phyloP scores from a whole-genome alignment of 1,140 invertebrate species.

The Magallana angulata region DNA sequence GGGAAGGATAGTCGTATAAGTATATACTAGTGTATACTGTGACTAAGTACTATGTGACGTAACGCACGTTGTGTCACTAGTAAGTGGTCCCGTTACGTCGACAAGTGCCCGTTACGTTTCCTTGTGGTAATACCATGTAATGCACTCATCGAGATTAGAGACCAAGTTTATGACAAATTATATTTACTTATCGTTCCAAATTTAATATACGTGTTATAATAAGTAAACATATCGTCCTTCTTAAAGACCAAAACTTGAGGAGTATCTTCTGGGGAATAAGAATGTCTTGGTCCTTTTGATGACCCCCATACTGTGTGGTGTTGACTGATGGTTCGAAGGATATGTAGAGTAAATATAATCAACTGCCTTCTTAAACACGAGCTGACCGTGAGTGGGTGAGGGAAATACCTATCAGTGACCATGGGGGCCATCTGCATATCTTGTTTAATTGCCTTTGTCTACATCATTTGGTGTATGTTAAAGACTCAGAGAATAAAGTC shows the following conservation, averaged over 20 bases:
- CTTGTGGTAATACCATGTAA: background rate
- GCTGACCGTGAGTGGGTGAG: background rate
- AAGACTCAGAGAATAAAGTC: background rate
- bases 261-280: background rate
- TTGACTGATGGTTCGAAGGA: background rate
- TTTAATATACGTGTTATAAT: slow-evolving; percentile 1
- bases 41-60: background rate
- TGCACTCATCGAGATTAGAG: background rate
- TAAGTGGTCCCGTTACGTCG: background rate
- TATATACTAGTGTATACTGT: no score
- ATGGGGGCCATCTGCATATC: background rate
- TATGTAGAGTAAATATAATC: background rate
- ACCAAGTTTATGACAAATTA: background rate
- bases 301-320: background rate
- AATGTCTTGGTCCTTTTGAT: no score
- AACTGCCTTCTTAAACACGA: background rate
- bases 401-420: background rate
- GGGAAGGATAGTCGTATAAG: background rate
- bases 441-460: background rate
- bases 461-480: background rate
- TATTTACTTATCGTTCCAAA: slow-evolving; percentile 8
- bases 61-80: background rate
- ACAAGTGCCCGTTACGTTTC: background rate
- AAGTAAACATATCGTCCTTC: slow-evolving; percentile 19
- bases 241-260: background rate